phyloP scores from a whole-genome alignment of 2,888 invertebrate genomes.

The Eulithis prunata region DNA sequence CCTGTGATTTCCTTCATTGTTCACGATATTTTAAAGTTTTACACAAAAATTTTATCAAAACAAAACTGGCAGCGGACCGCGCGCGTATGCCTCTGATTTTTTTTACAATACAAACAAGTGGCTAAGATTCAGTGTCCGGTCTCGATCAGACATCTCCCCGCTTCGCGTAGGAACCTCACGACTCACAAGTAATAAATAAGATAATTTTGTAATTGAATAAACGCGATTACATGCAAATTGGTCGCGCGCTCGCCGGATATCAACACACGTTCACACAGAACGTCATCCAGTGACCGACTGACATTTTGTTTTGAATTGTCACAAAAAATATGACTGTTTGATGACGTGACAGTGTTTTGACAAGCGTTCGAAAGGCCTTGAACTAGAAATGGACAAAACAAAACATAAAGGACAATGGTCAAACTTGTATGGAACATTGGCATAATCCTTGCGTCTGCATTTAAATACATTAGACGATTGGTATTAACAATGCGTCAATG shows the following conservation, averaged over 20 bases:
- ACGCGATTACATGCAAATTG: constrained; percentile 77
- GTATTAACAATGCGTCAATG: no score
- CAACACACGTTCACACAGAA: constrained; percentile 66
- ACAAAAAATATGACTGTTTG: constrained; percentile 48
- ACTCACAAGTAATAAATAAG: constrained; percentile 51
- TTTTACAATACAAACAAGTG: constrained; percentile 55
- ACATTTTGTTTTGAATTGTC: constrained; percentile 47
- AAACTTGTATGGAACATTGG: no score
- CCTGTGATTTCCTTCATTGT: constrained; percentile 68
- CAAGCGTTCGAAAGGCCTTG: constrained; percentile 49
- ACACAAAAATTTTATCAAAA: constrained; percentile 65
- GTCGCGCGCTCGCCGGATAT: constrained; percentile 58
- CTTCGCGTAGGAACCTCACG: constrained; percentile 58
- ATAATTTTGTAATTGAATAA: constrained; percentile 78
- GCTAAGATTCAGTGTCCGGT: constrained; percentile 59
- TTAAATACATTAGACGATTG: no score
- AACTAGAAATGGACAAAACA: constrained; percentile 45
- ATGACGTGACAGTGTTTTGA: constrained; percentile 52
- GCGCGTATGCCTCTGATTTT: constrained; percentile 43
- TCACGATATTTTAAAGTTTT: constrained; percentile 47
- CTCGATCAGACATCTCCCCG: constrained; percentile 60
- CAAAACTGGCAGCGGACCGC: constrained; percentile 51
- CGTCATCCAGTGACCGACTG: constrained; percentile 74
- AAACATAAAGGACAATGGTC: no score
- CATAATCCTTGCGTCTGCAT: no score